Evolutionary conservation across 1,140 invertebrate species (phyloP).

Genomic region (Zaprionus davidi): DNA sequence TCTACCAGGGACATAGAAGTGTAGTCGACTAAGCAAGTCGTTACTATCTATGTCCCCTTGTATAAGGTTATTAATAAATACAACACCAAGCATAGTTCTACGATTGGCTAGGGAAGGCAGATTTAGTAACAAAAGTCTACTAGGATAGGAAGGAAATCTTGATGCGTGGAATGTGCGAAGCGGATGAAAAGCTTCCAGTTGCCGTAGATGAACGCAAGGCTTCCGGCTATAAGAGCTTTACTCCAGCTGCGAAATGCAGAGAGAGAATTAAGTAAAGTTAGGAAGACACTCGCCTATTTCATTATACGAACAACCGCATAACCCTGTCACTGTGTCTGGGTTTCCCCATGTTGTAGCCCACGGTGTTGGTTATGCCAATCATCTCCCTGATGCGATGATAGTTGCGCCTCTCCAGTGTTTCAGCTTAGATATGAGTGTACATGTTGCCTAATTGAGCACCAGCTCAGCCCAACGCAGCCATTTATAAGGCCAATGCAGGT

Average conservation of each 20-base stretch:
- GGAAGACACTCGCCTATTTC: conserved; percentile 26
- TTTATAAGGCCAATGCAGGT: conserved; percentile 45
- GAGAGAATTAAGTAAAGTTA: conserved; percentile 28
- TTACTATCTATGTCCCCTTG: too few species aligned
- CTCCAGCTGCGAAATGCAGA: conserved; percentile 43
- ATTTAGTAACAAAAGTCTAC: too few species aligned
- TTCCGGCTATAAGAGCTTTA: conserved; percentile 50
- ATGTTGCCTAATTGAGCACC: conserved; percentile 58
- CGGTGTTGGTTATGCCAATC: conserved; percentile 50
- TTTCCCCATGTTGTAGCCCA: conserved; percentile 66
- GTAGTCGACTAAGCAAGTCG: too few species aligned
- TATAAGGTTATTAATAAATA: too few species aligned
- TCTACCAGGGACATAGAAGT: too few species aligned
- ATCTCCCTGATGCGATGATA: conserved; percentile 65
- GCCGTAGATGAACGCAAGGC: conserved; percentile 60
- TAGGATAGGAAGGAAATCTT: too few species aligned
- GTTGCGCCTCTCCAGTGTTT: conserved; percentile 48
- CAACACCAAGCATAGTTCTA: too few species aligned
- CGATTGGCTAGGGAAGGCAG: too few species aligned
- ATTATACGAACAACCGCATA: conserved; percentile 47
- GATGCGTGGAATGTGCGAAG: conserved; percentile 53
- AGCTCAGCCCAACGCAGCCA: conserved; percentile 44
- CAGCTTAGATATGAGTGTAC: conserved; percentile 50
- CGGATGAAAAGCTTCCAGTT: conserved; percentile 59
- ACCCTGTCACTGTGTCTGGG: conserved; percentile 41